phyloP scores from a whole-genome alignment of 2,888 invertebrate species.

The Penaeus monodon region DNA sequence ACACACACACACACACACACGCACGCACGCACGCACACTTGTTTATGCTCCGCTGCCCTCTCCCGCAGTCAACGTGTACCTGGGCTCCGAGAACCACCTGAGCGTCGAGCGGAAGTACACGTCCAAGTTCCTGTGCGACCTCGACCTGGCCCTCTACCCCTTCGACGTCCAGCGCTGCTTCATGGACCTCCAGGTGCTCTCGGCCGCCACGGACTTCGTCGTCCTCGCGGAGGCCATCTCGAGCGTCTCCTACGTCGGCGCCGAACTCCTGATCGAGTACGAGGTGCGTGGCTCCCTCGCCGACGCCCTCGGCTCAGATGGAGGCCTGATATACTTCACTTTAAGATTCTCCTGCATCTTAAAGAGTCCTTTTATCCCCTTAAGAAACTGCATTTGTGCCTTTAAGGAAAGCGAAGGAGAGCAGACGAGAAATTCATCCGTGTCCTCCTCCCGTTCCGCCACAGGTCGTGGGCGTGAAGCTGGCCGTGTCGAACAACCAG shows the following conservation, averaged over 20 bases:
- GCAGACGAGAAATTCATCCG: too few relatives aligned
- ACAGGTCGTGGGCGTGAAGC: constrained; percentile 44
- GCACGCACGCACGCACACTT: too few relatives aligned
- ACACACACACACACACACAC: background rate
- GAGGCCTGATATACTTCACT: too few relatives aligned
- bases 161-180: constrained; percentile 53
- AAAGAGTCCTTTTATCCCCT: too few relatives aligned
- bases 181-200: constrained; percentile 40
- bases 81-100: background rate
- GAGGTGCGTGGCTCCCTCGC: too few relatives aligned
- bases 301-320: too few relatives aligned
- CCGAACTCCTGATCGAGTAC: constrained; percentile 33
- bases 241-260: constrained; percentile 16
- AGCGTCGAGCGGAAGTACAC: constrained; percentile 15
- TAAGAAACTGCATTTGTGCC: too few relatives aligned
- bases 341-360: too few relatives aligned
- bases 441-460: background rate
- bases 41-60: background rate
- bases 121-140: background rate
- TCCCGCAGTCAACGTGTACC: constrained; percentile 17
- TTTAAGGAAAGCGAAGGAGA: too few relatives aligned
- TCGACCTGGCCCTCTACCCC: constrained; percentile 10
- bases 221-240: constrained; percentile 20
- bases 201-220: constrained; percentile 53
- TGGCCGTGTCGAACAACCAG: constrained; percentile 28